These are phyloP conservation scores for Phaedon cochleariae DNA, from an alignment of 2,888 invertebrate species.

Conservation along the genomic window DNA sequence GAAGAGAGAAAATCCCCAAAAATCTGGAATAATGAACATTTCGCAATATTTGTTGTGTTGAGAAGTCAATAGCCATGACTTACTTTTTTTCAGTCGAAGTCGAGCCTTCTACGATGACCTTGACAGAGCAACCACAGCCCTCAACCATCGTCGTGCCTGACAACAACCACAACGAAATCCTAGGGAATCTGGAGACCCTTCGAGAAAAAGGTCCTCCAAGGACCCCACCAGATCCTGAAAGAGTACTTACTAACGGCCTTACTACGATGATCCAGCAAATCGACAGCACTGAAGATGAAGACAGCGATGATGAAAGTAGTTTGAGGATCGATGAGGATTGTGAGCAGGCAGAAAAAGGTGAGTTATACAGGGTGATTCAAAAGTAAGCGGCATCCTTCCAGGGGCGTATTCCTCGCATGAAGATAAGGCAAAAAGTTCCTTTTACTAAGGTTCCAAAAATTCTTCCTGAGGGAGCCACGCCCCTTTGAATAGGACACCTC, in stretches of 20 bases:
- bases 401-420: no score
- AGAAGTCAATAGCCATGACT: no score
- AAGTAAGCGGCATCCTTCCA: no score
- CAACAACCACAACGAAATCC: slow-evolving; percentile 57
- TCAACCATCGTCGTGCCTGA: slow-evolving; percentile 49
- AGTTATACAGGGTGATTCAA: no score
- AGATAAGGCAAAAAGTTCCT: no score
- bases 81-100: slow-evolving; percentile 8
- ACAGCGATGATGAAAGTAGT: slow-evolving; percentile 23
- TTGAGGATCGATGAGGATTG: slow-evolving; percentile 10
- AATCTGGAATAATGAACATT: no score
- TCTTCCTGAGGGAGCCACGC: no score
- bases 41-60: no score
- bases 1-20: no score
- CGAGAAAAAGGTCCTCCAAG: slow-evolving; percentile 31
- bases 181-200: slow-evolving; percentile 40
- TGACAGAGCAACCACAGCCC: slow-evolving; percentile 33
- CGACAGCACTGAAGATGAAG: slow-evolving; percentile 12
- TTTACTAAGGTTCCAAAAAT: no score
- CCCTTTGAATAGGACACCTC: no score
- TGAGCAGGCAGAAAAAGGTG: slow-evolving; percentile 15
- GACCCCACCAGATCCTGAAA: slow-evolving; percentile 29
- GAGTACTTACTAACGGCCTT: slow-evolving; percentile 46
- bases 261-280: slow-evolving; percentile 18
- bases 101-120: slow-evolving; percentile 47